Evolutionary conservation across 2,113 vertebrate genomes (phyloP).

Genomic region (Micromys minutus): DNA sequence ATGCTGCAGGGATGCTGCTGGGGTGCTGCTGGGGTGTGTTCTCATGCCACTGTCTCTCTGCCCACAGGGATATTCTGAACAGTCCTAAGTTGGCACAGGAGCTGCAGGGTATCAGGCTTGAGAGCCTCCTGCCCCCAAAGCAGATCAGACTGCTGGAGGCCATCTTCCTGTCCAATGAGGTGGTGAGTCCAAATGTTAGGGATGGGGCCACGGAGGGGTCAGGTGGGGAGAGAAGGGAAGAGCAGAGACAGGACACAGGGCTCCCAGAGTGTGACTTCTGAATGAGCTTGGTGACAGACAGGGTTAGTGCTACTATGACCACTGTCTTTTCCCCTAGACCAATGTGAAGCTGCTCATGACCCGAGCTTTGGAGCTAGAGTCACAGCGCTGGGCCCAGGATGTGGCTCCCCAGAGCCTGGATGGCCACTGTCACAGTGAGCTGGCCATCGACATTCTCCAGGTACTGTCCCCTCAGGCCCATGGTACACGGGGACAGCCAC

Average conservation of each 20-base stretch:
- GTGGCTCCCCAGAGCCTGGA: constrained; percentile 86
- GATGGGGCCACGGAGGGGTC: not conserved
- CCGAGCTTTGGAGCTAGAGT: constrained; percentile 87
- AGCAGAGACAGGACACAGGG: fast-evolving
- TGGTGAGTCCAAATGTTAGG: constrained; percentile 83
- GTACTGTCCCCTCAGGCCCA: constrained; percentile 77
- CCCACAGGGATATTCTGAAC: constrained; percentile 88
- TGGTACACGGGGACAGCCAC: fast-evolving
- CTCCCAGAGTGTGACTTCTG: not conserved
- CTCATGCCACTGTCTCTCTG: not conserved
- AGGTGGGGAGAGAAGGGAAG: not conserved
- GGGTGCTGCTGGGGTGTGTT: fast-evolving
- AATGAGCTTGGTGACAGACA: not conserved
- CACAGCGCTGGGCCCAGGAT: constrained; percentile 86
- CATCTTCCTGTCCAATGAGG: constrained; percentile 86
- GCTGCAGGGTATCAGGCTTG: constrained; percentile 84
- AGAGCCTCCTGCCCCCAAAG: constrained; percentile 85
- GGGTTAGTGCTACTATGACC: not conserved
- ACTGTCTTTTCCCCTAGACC: constrained; percentile 58
- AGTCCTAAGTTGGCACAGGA: constrained; percentile 84
- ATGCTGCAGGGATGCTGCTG: fast-evolving
- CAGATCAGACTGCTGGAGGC: constrained; percentile 85
- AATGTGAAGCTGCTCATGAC: constrained; percentile 82
- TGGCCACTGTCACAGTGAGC: constrained; percentile 87
- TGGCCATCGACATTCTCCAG: constrained; percentile 92